Conservation (phyloP, 2,797 vertebrate genomes). For the Cyclura pinguis region DNA sequence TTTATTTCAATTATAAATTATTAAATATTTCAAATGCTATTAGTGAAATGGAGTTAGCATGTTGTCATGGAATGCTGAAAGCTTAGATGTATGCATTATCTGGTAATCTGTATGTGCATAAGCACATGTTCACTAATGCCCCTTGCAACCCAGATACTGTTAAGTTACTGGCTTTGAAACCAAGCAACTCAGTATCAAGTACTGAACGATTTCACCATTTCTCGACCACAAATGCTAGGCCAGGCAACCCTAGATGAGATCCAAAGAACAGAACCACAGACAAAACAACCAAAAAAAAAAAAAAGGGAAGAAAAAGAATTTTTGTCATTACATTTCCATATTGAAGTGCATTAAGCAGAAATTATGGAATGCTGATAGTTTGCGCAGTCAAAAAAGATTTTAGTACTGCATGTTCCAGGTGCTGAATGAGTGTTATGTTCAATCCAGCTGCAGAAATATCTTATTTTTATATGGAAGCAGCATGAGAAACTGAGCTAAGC, state of each 20-base stretch:
- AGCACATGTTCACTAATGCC: conserved; percentile 68
- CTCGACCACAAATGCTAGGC: conserved; percentile 82
- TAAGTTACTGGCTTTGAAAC: conserved; percentile 70
- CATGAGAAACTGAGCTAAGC: conserved; percentile 95
- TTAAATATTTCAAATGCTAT: conserved; percentile 57
- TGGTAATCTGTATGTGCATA: conserved; percentile 80
- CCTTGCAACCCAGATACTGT: conserved; percentile 78
- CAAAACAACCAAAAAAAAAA: conserved; percentile 72
- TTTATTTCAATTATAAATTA: conserved; percentile 57
- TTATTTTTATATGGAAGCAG: conserved; percentile 92
- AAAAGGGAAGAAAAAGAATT: conserved; percentile 81
- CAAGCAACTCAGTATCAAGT: conserved; percentile 81
- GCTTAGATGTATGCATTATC: conserved; percentile 74
- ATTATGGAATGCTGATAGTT: conserved; percentile 88
- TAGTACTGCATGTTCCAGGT: conserved; percentile 95
- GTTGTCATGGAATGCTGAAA: conserved; percentile 15
- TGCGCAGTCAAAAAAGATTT: conserved; percentile 85
- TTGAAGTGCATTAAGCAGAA: conserved; percentile 89
- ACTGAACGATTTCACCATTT: conserved; percentile 86
- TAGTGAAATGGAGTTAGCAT: conserved; percentile 46
- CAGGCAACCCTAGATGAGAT: conserved; percentile 90
- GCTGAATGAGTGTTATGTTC: conserved; percentile 95
- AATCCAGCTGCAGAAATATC: conserved; percentile 89
- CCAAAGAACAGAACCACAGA: conserved; percentile 87
- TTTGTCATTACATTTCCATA: conserved; percentile 88